Evolutionary conservation across 2,113 vertebrate genomes (phyloP), one percentile per base, ranked within the genome.

Genomic region (Tichodroma muraria): DNA sequence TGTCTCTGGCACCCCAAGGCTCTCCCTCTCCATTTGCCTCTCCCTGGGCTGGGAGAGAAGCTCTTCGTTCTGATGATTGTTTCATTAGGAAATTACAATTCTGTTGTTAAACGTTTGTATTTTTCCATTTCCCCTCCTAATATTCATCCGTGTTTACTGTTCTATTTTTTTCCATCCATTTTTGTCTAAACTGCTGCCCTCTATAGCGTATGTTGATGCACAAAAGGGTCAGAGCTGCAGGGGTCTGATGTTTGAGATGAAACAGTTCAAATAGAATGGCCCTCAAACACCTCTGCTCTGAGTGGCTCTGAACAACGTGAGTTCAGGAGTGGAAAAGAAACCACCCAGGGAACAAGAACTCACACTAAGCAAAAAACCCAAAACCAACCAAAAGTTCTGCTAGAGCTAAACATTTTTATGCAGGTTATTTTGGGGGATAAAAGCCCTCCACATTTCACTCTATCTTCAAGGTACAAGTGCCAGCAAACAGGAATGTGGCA

Each of bases 41-140:
- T 73, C 52, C 44, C 5, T 45, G 40, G 37, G 28, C 57, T 2
- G 6, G 19, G 65, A 81, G 31, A 81, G 15, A 79, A 64, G 21
- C 37, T 76, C 33, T 82, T 95, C 77, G 38, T 73, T 89, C 68
- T 85, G 52, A 54, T 87, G 50, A 44, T 66, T 72, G 18, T 68
- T 91, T 82, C 3, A 0, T 77, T 76, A 73, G 47, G 44, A 87
- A n/a, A 83, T 72, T 35, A 72, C 16, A 37, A 22, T 35, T 96
- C 69, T 86, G 45, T 68, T 85, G 45, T 72, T 91, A 53, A 73
- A 65, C 30, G 23, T 21, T 31, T 35, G 23, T 73, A 35, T 77
- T 87, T 96, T 92, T 94, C 54, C 59, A 63, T 89, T 69, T 15
- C 8, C 6, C 12, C 6, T 54, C 22, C 50, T 80, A 50, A 61